Evolutionary conservation across 2,888 invertebrate genomes (phyloP).

Genomic region (Lithosia quadra): DNA sequence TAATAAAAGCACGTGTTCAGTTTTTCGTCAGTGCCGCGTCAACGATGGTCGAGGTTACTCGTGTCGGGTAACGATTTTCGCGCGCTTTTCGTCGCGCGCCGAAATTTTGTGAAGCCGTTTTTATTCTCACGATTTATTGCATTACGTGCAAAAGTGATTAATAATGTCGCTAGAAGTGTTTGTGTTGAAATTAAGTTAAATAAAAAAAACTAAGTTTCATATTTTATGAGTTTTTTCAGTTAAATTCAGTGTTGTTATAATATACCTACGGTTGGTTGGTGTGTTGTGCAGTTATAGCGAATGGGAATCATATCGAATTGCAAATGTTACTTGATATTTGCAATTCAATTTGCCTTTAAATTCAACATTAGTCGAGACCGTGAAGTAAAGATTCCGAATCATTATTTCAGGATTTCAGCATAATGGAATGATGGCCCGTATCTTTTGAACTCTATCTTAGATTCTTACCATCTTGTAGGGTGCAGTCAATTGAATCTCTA

Average conservation of each 20-base stretch:
- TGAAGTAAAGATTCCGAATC: too few species aligned
- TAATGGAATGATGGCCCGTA: too few species aligned
- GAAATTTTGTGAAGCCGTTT: slow-evolving; percentile 32
- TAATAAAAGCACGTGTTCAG: slow-evolving; percentile 65
- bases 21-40: slow-evolving; percentile 72
- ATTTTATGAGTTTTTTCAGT: not conserved
- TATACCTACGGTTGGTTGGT: not conserved
- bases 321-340: too few species aligned
- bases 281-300: not conserved
- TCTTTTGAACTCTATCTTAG: too few species aligned
- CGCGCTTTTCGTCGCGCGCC: slow-evolving; percentile 51
- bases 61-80: slow-evolving; percentile 56
- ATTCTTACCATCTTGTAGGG: too few species aligned
- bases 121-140: slow-evolving; percentile 22
- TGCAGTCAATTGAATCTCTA: too few species aligned
- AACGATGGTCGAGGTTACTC: slow-evolving; percentile 64
- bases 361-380: too few species aligned
- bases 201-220: slow-evolving; percentile 7
- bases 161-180: slow-evolving; percentile 19
- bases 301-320: not conserved
- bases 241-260: not conserved
- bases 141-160: slow-evolving; percentile 18
- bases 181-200: slow-evolving; percentile 15
- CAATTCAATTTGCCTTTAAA: not conserved
- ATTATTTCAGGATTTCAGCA: too few species aligned